phyloP scores from a whole-genome alignment of 2,113 vertebrate species.

The Misgurnus anguillicaudatus region DNA sequence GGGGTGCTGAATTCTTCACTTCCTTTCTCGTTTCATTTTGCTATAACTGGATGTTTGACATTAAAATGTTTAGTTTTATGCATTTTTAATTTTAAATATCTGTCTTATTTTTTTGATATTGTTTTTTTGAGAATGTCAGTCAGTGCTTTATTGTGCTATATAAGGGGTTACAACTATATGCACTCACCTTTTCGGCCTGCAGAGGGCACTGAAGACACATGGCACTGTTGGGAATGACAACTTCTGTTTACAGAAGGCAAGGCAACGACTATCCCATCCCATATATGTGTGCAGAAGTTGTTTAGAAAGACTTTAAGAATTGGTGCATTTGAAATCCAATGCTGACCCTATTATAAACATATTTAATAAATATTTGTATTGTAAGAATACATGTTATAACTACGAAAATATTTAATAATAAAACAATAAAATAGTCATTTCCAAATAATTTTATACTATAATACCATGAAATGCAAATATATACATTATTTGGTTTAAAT shows the following conservation, averaged over 20 bases:
- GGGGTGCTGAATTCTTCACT: not conserved
- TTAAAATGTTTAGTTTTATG: not conserved
- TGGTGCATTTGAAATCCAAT: not conserved
- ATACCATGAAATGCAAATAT: not conserved
- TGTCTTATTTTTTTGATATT: not conserved
- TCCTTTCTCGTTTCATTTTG: not conserved
- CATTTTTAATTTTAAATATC: not conserved
- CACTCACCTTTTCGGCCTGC: conserved; percentile 63
- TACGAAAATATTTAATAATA: no score
- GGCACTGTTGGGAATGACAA: conserved; percentile 52
- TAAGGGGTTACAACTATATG: conserved; percentile 20
- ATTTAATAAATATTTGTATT: not conserved
- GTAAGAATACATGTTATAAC: no score
- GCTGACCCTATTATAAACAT: no score
- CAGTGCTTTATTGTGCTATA: not conserved
- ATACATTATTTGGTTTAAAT: not conserved
- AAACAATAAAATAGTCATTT: not conserved
- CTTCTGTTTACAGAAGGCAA: not conserved
- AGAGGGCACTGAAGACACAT: conserved; percentile 81
- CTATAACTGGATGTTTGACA: not conserved
- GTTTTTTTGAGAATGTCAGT: not conserved
- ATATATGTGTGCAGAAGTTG: not conserved
- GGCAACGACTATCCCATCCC: not conserved
- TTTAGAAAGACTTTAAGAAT: conserved; percentile 10
- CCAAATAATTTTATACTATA: not conserved